A percentile compares a stretch with the other conserved stretches of the same genome.
These are phyloP conservation scores for Misgurnus anguillicaudatus DNA, from an alignment of 2,113 vertebrate species.

Conservation along the genomic window DNA sequence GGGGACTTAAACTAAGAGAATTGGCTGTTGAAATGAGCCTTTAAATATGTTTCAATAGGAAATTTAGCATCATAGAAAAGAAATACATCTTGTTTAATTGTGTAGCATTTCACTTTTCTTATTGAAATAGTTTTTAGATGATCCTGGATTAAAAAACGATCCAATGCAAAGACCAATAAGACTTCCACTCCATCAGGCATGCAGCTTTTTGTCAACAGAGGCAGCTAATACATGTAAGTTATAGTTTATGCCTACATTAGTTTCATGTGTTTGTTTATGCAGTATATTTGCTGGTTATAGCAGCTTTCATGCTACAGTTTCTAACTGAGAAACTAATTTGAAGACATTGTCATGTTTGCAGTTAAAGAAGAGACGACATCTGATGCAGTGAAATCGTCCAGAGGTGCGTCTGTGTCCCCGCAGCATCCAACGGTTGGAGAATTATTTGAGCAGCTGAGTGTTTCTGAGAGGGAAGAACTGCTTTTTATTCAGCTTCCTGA, in stretches of 20 bases:
- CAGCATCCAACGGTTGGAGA: constrained; percentile 61
- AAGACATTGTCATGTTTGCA: constrained; percentile 33
- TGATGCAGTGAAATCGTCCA: constrained; percentile 2
- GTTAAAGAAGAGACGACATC: constrained; percentile 54
- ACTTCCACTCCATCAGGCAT: constrained; percentile 70
- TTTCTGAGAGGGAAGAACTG: constrained; percentile 70
- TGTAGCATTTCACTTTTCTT: neutral
- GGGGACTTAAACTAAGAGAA: too few species aligned
- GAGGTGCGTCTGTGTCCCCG: constrained; percentile 2
- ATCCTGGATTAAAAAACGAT: constrained; percentile 73
- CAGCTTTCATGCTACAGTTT: neutral
- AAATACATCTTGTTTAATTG: neutral
- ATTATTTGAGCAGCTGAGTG: constrained; percentile 66
- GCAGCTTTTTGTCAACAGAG: constrained; percentile 45
- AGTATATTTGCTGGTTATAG: too few species aligned
- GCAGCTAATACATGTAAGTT: constrained; percentile 60
- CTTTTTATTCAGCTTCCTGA: constrained; percentile 79
- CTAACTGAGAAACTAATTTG: neutral
- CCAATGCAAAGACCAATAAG: constrained; percentile 70
- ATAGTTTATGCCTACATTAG: neutral
- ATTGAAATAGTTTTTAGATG: constrained; percentile 71
- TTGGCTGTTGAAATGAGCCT: too few species aligned
- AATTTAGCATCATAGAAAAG: too few species aligned
- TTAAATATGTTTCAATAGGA: too few species aligned
- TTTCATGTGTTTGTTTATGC: neutral